These are phyloP conservation scores for Elaeidobius kamerunicus DNA, from an alignment of 2,888 invertebrate species.

Conservation along the genomic window DNA sequence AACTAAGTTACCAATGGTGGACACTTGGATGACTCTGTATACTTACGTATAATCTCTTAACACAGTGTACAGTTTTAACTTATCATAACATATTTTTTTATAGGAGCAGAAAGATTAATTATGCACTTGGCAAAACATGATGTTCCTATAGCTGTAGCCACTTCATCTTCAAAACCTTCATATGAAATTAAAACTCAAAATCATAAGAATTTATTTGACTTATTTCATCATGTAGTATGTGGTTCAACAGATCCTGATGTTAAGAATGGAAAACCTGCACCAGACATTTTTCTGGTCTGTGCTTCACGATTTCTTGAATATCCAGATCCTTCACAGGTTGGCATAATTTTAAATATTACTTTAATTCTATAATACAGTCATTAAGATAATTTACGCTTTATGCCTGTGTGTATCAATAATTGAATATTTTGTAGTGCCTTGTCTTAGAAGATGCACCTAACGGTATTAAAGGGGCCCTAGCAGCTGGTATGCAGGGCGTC, in stretches of 20 bases:
- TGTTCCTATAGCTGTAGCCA: constrained; percentile 67
- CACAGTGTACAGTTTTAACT: no score
- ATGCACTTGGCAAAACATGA: constrained; percentile 57
- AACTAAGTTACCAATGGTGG: no score
- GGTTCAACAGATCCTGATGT: constrained; percentile 66
- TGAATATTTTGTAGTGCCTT: constrained; percentile 53
- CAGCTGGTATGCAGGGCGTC: constrained; percentile 83
- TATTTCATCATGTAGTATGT: constrained; percentile 60
- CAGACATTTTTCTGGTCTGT: constrained; percentile 66
- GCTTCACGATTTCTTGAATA: constrained; percentile 57
- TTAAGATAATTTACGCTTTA: neutral
- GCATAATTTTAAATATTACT: neutral
- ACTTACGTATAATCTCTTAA: no score
- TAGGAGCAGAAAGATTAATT: constrained; percentile 26
- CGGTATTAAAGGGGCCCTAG: constrained; percentile 74
- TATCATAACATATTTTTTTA: no score
- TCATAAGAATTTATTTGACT: constrained; percentile 51
- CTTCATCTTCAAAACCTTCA: constrained; percentile 59
- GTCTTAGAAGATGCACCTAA: constrained; percentile 93
- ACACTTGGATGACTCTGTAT: no score
- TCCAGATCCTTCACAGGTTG: constrained; percentile 46
- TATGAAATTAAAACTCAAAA: constrained; percentile 56
- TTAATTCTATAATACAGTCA: neutral
- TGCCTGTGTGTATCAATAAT: neutral
- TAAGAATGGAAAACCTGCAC: constrained; percentile 66